Evolutionary conservation across 2,888 invertebrate genomes (phyloP).

Genomic region (Acrocyrtus sp.): DNA sequence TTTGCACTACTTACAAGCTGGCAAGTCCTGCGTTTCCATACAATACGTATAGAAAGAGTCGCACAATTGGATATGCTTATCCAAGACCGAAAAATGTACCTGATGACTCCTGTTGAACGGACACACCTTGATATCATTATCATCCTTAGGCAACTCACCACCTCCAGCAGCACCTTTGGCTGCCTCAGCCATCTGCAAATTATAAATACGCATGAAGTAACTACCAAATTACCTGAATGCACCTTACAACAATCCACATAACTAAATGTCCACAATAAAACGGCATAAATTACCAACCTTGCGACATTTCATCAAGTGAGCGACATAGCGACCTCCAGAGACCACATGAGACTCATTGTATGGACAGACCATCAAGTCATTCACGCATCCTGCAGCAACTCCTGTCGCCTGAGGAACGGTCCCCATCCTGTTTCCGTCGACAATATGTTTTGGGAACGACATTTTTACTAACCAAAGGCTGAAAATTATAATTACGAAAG

Average conservation of each 20-base stretch:
- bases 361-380: conserved; percentile 11
- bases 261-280: not conserved
- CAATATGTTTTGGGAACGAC: too few relatives aligned
- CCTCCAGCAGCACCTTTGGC: not conserved
- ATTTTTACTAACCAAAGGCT: too few relatives aligned
- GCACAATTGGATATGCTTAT: conserved; percentile 19
- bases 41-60: conserved; percentile 14
- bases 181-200: not conserved
- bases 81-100: conserved; percentile 7
- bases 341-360: conserved; percentile 24
- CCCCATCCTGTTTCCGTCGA: conserved; percentile 8
- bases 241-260: not conserved
- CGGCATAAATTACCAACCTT: conserved; percentile 9
- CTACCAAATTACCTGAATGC: not conserved
- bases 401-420: not conserved
- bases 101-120: conserved; percentile 19
- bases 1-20: conserved; percentile 23
- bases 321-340: conserved; percentile 1
- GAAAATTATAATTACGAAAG: too few relatives aligned
- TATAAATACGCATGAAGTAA: too few relatives aligned
- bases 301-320: conserved; percentile 14
- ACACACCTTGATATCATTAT: conserved; percentile 7
- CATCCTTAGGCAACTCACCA: not conserved
- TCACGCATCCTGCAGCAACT: not conserved
- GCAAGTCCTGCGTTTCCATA: conserved; percentile 9